A percentile compares a stretch with the other conserved stretches of the same genome.
These are phyloP conservation scores for Selene dorsalis DNA, from an alignment of 2,797 vertebrate genomes.

Conservation along the genomic window DNA sequence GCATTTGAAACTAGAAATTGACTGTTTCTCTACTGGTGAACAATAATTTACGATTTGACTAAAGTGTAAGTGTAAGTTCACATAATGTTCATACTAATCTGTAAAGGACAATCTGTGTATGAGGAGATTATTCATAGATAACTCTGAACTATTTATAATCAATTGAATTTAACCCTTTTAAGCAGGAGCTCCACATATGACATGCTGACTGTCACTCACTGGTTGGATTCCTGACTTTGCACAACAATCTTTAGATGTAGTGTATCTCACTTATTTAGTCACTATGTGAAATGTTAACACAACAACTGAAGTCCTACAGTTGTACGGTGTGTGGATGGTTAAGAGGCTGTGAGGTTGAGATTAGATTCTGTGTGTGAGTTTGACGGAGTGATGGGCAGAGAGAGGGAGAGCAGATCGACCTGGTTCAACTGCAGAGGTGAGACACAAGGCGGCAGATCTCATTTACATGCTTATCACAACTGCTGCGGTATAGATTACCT, in stretches of 20 bases:
- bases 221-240: background rate
- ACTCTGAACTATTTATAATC: background rate
- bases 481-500: slow-evolving; percentile 50
- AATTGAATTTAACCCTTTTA: background rate
- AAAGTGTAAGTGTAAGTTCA: background rate
- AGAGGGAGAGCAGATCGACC: slow-evolving; percentile 8
- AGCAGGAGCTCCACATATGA: background rate
- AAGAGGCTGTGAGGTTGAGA: background rate
- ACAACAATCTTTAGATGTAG: background rate
- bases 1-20: background rate
- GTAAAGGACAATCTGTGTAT: background rate
- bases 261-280: background rate
- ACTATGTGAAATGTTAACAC: too few relatives aligned
- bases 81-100: background rate
- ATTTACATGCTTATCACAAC: slow-evolving; percentile 69
- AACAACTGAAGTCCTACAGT: background rate
- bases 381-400: background rate
- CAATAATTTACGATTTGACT: background rate
- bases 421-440: slow-evolving; percentile 24
- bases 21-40: background rate
- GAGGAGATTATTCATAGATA: background rate
- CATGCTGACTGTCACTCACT: background rate
- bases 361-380: background rate
- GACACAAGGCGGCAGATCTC: slow-evolving; percentile 47
- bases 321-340: background rate